Conservation (phyloP, 2,113 vertebrate genomes). For the Phainopepla nitens region DNA sequence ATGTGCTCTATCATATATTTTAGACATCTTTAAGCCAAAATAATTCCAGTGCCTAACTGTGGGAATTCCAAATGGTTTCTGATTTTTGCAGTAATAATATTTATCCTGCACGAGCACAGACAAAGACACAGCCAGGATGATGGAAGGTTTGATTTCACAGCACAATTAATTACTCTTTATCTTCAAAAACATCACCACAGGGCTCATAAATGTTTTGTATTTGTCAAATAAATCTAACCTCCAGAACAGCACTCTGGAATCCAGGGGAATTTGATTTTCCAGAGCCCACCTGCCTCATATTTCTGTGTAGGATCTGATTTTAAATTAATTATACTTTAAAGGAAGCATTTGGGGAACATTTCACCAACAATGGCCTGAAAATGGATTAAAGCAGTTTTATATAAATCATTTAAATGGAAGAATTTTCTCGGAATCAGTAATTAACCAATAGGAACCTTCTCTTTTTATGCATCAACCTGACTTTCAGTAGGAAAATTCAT, state of each 20-base stretch:
- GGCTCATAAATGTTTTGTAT: not conserved
- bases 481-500: not conserved
- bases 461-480: not conserved
- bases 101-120: not conserved
- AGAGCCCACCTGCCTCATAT: not conserved
- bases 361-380: not conserved
- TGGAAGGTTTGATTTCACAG: not conserved
- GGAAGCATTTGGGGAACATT: not conserved
- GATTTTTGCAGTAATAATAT: not conserved
- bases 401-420: not conserved
- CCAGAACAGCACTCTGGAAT: not conserved
- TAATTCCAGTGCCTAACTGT: not conserved
- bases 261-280: not conserved
- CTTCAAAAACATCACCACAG: not conserved
- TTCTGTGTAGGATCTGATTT: not conserved
- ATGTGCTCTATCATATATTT: accelerated
- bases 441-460: not conserved
- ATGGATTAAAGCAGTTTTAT: not conserved
- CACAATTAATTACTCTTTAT: not conserved
- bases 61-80: not conserved
- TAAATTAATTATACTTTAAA: not conserved
- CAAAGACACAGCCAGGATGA: not conserved
- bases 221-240: not conserved
- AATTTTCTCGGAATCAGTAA: not conserved
- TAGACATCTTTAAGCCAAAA: not conserved